A percentile compares a stretch with the other conserved stretches of the same genome.
These are phyloP conservation scores for Ochropacha duplaris DNA, from an alignment of 2,888 invertebrate genomes.

Conservation along the genomic window DNA sequence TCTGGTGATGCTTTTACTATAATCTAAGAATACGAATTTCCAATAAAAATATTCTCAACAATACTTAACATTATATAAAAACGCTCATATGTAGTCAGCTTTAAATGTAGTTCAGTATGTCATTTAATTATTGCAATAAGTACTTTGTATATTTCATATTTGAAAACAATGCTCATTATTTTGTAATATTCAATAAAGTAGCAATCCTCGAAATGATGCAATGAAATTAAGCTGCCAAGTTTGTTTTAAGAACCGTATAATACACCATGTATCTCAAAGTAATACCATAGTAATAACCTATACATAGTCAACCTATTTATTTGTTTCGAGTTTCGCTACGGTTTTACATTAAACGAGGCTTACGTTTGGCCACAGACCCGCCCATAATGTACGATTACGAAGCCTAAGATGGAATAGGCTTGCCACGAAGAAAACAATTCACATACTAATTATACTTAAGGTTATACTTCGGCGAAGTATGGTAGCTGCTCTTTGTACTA, in stretches of 20 bases:
- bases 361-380: too few relatives aligned
- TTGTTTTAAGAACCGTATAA: not conserved
- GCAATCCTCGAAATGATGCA: not conserved
- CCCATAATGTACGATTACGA: too few relatives aligned
- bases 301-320: too few relatives aligned
- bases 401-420: too few relatives aligned
- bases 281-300: not conserved
- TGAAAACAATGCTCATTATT: not conserved
- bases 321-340: too few relatives aligned
- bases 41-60: not conserved
- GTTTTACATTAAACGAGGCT: too few relatives aligned
- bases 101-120: not conserved
- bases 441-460: not conserved
- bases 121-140: not conserved
- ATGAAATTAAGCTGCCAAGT: not conserved
- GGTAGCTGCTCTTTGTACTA: not conserved
- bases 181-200: not conserved
- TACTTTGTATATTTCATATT: not conserved
- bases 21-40: not conserved
- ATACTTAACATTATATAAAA: not conserved
- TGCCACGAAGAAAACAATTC: too few relatives aligned
- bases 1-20: not conserved
- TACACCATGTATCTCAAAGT: not conserved
- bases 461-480: not conserved
- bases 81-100: not conserved